phyloP scores from a whole-genome alignment of 2,888 invertebrate genomes.

The Apamea monoglypha region DNA sequence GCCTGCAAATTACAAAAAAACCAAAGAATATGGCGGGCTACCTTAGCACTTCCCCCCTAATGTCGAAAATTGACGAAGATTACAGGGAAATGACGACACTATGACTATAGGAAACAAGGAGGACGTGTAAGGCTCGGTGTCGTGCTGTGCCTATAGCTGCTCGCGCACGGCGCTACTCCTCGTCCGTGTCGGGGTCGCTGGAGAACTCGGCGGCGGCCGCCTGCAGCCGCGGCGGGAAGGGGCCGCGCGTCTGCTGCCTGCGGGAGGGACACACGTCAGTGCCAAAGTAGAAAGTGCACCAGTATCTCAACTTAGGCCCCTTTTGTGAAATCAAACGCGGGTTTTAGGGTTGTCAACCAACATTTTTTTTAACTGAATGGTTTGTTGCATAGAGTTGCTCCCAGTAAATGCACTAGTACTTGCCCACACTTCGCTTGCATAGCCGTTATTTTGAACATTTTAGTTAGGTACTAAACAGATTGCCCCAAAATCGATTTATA shows the following conservation, averaged over 20 bases:
- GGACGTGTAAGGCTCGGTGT: not conserved
- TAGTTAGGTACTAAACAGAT: not conserved
- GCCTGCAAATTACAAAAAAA: not conserved
- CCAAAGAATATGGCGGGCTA: not conserved
- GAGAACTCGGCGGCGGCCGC: conserved; percentile 92
- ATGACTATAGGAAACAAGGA: too few species aligned
- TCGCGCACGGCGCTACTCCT: conserved; percentile 91
- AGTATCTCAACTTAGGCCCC: not conserved
- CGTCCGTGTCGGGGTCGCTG: conserved; percentile 97
- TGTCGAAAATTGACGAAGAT: conserved; percentile 19
- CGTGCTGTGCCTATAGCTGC: not conserved
- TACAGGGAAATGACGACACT: conserved; percentile 15
- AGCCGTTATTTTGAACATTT: not conserved
- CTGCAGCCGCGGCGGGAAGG: conserved; percentile 91
- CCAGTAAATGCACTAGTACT: not conserved
- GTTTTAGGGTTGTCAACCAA: not conserved
- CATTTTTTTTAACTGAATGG: not conserved
- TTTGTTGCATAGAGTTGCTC: not conserved
- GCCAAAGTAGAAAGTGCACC: too few species aligned
- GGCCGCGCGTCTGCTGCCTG: conserved; percentile 94
- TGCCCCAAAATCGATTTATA: not conserved
- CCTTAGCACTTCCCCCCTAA: not conserved
- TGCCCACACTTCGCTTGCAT: not conserved
- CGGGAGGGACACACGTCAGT: conserved; percentile 19
- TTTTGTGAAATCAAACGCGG: not conserved